Evolutionary conservation across 1,140 invertebrate species (phyloP), one percentile per base, ranked within the genome.

Genomic region (Vanessa tameamea): DNA sequence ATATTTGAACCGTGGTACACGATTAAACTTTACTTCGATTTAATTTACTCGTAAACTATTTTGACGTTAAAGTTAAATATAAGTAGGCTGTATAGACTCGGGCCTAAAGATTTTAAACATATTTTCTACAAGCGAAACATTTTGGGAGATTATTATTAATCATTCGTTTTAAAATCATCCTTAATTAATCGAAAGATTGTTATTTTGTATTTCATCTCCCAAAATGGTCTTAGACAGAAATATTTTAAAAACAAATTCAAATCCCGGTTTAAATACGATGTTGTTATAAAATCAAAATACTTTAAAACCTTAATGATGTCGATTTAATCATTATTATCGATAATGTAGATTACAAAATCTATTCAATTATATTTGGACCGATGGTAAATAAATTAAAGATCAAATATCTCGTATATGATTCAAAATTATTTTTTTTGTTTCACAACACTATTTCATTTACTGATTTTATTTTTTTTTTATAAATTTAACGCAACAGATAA

Each of bases 401-500:
- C 23, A 37, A 37, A 59, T 59, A 12, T 37, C 9, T 13, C 37
- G 53, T 12, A 57, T 15, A 61, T 61, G 57, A 61, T 61, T 61
- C 31, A n/a, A 61, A 61, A 31, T 14, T 20, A 1, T 61, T n/a
- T 23, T 61, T 61, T 61, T 61, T 61, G 57, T 57, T 31, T 31
- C 55, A 57, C 55, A 61, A 61, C 57, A 16, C 26, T 13, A 16
- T 61, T 57, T 57, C 20, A 57, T 57, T 57, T 23, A 57, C 23
- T 57, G 11, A 23, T 20, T n/a, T 23, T n/a, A 3, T 48, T 4
- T 53, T 55, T 59, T 37, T 61, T 43, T 37, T 61, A 61, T 23
- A 57, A 57, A 57, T 57, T 61, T 37, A 13, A 37, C 13, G 57
- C 31, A 37, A 61, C 57, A 61, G 15, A 61, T 61, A 61, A 61